Percentiles rank a stretch among this genome's conserved stretches.
These are phyloP conservation scores for Pammene fasciana DNA, from an alignment of 2,888 invertebrate species.

Conservation along the genomic window DNA sequence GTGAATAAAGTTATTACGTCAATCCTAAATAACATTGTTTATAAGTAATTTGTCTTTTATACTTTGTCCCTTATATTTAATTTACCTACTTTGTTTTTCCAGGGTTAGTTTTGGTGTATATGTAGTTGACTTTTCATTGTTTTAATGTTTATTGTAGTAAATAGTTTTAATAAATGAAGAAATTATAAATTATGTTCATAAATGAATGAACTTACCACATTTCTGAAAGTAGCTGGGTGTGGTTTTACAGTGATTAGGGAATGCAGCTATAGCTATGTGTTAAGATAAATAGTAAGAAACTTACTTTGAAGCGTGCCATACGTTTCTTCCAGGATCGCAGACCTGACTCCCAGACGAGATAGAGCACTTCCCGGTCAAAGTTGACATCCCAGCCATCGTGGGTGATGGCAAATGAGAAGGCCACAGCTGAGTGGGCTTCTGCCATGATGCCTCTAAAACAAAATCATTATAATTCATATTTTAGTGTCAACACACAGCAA, in stretches of 20 bases:
- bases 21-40: no score
- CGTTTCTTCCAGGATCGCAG: slow-evolving; percentile 98
- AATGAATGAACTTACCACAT: no score
- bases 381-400: slow-evolving; percentile 99
- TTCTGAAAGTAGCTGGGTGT: no score
- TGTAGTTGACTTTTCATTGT: no score
- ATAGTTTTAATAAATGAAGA: no score
- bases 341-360: slow-evolving; percentile 97
- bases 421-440: slow-evolving; percentile 99
- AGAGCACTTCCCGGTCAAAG: slow-evolving; percentile 97
- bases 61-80: no score
- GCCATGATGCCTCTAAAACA: slow-evolving; percentile 87
- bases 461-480: background rate
- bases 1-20: slow-evolving; percentile 6
- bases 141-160: no score
- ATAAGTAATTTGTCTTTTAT: no score
- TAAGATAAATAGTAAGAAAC: slow-evolving; percentile 48
- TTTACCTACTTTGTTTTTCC: no score
- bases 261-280: background rate
- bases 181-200: no score
- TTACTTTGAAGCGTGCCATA: slow-evolving; percentile 94
- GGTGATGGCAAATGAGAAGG: slow-evolving; percentile 98
- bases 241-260: no score
- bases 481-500: background rate
- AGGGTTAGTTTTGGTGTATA: no score